Base-by-base conservation (phyloP, 2,113 vertebrate species). In the Sturnira hondurensis region DNA sequence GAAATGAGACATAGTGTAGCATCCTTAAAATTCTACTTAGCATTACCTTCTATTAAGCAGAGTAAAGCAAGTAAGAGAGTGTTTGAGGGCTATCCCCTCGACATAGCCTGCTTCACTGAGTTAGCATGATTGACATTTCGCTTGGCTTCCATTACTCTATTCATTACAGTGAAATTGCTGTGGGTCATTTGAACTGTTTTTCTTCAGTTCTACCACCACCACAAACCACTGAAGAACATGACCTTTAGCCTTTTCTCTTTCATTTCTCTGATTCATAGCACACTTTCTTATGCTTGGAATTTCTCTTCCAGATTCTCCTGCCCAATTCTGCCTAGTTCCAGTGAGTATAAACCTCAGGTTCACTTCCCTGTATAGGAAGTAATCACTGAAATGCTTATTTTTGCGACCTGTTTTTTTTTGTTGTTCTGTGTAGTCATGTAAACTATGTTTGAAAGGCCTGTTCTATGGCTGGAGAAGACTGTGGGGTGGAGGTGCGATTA, bases 111-210 rank as follows among this genome's bases (percentile, higher is more conserved):
- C 43, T 38, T 87, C 56, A 45, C 61, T 11, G 76, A 85, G 45
- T 54, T 77, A 81, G 85, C 50, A 50, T 97, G 41, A 43, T 89
- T n/a, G 22, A 14, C 36, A 54, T 38, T 70, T 91, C 80, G 81
- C 82, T 94, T 90, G 84, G n/a, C 88, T 95, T 20, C 95, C 56
- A 82, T 3, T 85, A 41, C 50, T 81, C 70, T 89, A 20, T 93
- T 96, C 86, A 88, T 93, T 52, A 28, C 38, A 92, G 61, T 50
- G 84, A 71, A 95, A 92, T 90, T 91, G 28, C 80, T 93, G 38
- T 93, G 38, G 38, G 31, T 67, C 84, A 96, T 96, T 94, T 77
- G 86, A 92, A 68, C 92, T 93, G 22, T 88, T 96, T 97, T 91
- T 33, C 61, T n/a, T 96, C 50, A 89, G 73, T 78, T 76, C 56